Conservation (phyloP, 2,797 vertebrate genomes). For the Pteropus rufus region DNA sequence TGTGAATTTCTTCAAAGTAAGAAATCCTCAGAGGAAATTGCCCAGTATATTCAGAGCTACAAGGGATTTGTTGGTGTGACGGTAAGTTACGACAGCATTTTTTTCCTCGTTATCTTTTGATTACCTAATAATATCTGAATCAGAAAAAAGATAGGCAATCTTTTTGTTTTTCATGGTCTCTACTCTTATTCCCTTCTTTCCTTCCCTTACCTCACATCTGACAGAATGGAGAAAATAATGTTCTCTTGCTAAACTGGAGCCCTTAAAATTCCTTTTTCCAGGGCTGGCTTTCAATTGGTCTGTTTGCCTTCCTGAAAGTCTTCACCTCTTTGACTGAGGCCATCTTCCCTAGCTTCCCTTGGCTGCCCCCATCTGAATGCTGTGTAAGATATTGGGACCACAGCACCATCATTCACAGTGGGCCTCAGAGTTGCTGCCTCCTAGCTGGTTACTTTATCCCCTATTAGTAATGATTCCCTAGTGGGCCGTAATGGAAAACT, state of each 20-base stretch:
- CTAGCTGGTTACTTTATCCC: too few species aligned
- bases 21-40: conserved; percentile 72
- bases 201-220: background rate
- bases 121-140: background rate
- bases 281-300: background rate
- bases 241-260: background rate
- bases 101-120: background rate
- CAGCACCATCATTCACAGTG: background rate
- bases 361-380: background rate
- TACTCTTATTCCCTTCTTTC: background rate
- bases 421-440: background rate
- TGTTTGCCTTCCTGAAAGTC: background rate
- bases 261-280: background rate
- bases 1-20: conserved; percentile 74
- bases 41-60: conserved; percentile 64
- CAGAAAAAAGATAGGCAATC: background rate
- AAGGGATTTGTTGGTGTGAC: conserved; percentile 66
- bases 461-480: background rate
- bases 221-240: background rate
- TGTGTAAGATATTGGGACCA: background rate
- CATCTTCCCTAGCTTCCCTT: too few species aligned
- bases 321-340: background rate
- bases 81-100: conserved; percentile 32
- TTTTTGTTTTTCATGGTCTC: background rate
- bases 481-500: background rate